A percentile compares a stretch with the other conserved stretches of the same genome.
phyloP scores from a whole-genome alignment of 2,113 vertebrate species.

The Lycocorax pyrrhopterus region DNA sequence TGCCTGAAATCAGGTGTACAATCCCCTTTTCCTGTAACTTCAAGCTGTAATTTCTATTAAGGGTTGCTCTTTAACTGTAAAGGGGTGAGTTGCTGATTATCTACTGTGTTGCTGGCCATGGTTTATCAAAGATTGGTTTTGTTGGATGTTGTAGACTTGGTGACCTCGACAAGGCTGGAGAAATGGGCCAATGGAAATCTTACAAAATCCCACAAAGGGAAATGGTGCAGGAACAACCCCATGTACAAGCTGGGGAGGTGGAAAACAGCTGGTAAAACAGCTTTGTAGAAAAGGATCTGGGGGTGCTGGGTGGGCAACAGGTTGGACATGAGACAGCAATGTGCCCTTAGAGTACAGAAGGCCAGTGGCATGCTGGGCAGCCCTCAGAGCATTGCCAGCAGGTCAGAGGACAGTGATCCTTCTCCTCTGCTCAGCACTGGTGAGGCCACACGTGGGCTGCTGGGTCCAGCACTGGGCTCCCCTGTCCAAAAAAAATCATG shows the following conservation, averaged over 20 bases:
- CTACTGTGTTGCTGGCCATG: not conserved
- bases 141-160: not conserved
- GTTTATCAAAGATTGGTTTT: not conserved
- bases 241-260: not conserved
- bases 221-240: not conserved
- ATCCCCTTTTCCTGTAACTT: not conserved
- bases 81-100: not conserved
- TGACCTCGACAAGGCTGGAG: not conserved
- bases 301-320: too few species aligned
- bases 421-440: not conserved
- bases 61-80: not conserved
- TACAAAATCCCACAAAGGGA: fast-evolving
- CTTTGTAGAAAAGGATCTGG: not conserved
- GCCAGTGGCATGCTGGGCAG: not conserved
- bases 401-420: not conserved
- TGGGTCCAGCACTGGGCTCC: not conserved
- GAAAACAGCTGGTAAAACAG: not conserved
- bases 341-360: not conserved
- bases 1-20: not conserved
- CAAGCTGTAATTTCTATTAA: not conserved
- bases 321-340: not conserved
- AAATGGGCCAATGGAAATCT: not conserved
- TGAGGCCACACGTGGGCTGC: not conserved
- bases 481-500: not conserved
- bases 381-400: not conserved